Base-by-base conservation (phyloP, 2,888 invertebrate genomes). In the Glyphotaelius pellucidus region DNA sequence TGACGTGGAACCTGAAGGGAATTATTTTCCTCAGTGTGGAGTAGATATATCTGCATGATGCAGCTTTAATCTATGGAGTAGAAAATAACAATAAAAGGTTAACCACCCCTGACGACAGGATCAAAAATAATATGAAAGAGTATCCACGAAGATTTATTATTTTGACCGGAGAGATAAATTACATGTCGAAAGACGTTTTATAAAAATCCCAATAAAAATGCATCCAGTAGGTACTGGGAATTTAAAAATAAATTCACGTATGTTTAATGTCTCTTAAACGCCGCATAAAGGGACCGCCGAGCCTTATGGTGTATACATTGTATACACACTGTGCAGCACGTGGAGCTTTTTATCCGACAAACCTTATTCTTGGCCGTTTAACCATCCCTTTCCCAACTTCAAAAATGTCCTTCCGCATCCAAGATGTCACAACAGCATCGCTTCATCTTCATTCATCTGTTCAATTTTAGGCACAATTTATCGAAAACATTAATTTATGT, bases 231-330 rank as follows among this genome's bases (percentile, higher is more conserved):
- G 47, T 83, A 67, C 32, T 31, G 1, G 81, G 32, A 35, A 25
- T 83, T 31, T 19, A 32, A 83, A 83, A 83, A 83, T 83, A 83
- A 19, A 83, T 83, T 31, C 81, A 32, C 32, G 81, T 30, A 83
- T 31, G 31, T 9, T 31, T 83, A 35, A 83, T 35, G 81, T 83
- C 81, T 83, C 81, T 83, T 35, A 83, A 83, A 83, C 31, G 30
- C 81, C 81, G 81, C 81, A 83, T 83, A 83, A 83, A 83, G 81
- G 19, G 15, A 25, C 81, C 81, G 81, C 81, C 31, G 81, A 35
- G 32, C 81, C 31, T 83, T 83, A 83, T 83, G 32, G 81, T 25
- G 81, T 32, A 83, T 25, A 25, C 67, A 38, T n/a, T n/a, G n/a
- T 38, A 38, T 9, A 19, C 19, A 19, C 15, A 52, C 52, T 15